These are phyloP conservation scores for Poecilia picta DNA, from an alignment of 2,797 vertebrate species.

Conservation along the genomic window DNA sequence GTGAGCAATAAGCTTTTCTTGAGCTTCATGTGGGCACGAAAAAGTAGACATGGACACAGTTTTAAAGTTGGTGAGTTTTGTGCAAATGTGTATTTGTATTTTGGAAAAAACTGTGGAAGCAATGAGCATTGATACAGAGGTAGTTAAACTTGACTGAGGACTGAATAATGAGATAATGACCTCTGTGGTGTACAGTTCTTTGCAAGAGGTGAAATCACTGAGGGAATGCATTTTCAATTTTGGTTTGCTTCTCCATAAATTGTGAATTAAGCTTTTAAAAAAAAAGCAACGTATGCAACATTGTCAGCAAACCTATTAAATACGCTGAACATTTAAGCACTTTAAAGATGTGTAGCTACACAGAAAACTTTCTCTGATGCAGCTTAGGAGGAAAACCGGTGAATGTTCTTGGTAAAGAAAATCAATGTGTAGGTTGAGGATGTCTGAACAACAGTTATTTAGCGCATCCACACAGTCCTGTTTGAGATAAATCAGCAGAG, in stretches of 20 bases:
- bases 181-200: not conserved
- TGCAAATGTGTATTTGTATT: not conserved
- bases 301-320: not conserved
- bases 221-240: not conserved
- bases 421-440: not conserved
- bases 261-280: not conserved
- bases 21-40: not conserved
- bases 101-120: not conserved
- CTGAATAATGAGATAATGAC: not conserved
- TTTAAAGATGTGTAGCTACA: not conserved
- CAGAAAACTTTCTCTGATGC: not conserved
- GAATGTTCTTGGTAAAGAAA: not conserved
- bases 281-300: not conserved
- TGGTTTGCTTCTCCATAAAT: not conserved
- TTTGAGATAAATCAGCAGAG: slow-evolving; percentile 3
- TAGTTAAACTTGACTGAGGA: not conserved
- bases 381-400: not conserved
- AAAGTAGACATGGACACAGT: not conserved
- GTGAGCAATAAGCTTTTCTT: not conserved
- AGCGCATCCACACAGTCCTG: not conserved
- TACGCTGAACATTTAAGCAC: not conserved
- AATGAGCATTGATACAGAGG: not conserved
- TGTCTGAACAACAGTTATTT: not conserved
- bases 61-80: not conserved
- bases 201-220: not conserved